A percentile compares a stretch with the other conserved stretches of the same genome.
phyloP scores from a whole-genome alignment of 2,888 invertebrate species.

The Abscondita cerata region DNA sequence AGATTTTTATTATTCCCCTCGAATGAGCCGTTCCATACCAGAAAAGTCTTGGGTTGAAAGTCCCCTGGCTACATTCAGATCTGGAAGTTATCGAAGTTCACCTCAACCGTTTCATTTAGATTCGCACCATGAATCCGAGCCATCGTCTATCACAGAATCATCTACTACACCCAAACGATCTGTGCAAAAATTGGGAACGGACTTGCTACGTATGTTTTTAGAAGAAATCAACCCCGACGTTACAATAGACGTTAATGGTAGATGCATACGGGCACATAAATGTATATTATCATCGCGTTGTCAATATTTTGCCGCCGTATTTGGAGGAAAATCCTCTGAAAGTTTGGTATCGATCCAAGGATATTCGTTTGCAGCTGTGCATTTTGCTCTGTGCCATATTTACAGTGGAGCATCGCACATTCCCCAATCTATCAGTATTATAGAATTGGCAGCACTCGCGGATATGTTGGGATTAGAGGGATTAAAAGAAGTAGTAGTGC shows the following conservation, averaged over 20 bases:
- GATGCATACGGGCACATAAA: constrained; percentile 87
- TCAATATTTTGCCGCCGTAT: constrained; percentile 90
- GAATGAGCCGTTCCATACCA: constrained; percentile 74
- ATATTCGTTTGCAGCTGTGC: constrained; percentile 78
- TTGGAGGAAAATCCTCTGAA: constrained; percentile 75
- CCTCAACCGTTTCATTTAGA: constrained; percentile 56
- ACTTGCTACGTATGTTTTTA: constrained; percentile 87
- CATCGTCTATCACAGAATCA: constrained; percentile 41
- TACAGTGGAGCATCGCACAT: constrained; percentile 92
- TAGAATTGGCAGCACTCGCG: constrained; percentile 86
- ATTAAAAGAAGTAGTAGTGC: constrained; percentile 88
- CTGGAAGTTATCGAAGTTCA: constrained; percentile 62
- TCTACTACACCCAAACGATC: constrained; percentile 54
- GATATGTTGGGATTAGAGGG: constrained; percentile 92
- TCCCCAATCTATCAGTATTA: constrained; percentile 84
- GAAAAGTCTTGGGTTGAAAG: constrained; percentile 72
- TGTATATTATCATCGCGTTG: constrained; percentile 91
- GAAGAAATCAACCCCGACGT: constrained; percentile 92
- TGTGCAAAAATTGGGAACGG: constrained; percentile 74
- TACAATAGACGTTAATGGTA: constrained; percentile 81
- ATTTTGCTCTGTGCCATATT: constrained; percentile 91
- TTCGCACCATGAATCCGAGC: constrained; percentile 48
- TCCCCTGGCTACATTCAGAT: constrained; percentile 68
- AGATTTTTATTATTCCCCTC: constrained; percentile 59
- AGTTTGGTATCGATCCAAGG: constrained; percentile 23